Percentiles rank a stretch among this genome's conserved stretches.
These are phyloP conservation scores for Ciona savignyi DNA, from an alignment of 23 tunicate genomes.

Conservation along the genomic window DNA sequence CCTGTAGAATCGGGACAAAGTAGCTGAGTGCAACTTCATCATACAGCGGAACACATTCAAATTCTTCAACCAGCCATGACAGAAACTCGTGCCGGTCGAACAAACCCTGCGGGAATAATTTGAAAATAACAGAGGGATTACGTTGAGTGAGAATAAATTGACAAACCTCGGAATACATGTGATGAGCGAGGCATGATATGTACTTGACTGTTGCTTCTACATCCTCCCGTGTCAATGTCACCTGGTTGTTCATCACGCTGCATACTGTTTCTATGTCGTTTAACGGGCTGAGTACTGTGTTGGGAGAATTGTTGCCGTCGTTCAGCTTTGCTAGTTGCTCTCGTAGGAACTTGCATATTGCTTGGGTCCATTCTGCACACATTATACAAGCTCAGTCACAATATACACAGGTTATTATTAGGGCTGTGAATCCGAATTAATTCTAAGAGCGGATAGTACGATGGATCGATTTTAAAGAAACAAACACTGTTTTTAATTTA, in stretches of 20 bases:
- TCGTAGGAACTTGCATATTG: constrained; percentile 72
- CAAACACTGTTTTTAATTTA: neutral
- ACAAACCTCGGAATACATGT: constrained; percentile 74
- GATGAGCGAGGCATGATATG: constrained; percentile 57
- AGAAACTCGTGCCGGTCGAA: constrained; percentile 81
- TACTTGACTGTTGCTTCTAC: constrained; percentile 47
- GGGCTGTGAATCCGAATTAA: no score
- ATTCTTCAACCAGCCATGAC: constrained; percentile 56
- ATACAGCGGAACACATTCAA: constrained; percentile 36
- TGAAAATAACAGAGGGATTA: neutral
- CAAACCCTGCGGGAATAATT: constrained; percentile 39
- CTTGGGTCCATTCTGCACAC: constrained; percentile 82
- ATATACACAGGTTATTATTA: neutral
- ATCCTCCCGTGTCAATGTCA: constrained; percentile 36
- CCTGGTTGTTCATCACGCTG: neutral
- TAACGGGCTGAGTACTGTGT: neutral
- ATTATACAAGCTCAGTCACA: neutral
- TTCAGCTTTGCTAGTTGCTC: constrained; percentile 63
- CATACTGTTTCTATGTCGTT: neutral
- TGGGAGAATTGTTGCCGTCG: constrained; percentile 4
- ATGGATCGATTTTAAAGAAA: no score
- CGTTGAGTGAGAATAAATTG: neutral
- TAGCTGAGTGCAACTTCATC: constrained; percentile 60
- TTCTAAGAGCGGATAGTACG: no score
- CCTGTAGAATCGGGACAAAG: constrained; percentile 62